phyloP scores from a whole-genome alignment of 2,888 invertebrate genomes.

The Melolontha melolontha region DNA sequence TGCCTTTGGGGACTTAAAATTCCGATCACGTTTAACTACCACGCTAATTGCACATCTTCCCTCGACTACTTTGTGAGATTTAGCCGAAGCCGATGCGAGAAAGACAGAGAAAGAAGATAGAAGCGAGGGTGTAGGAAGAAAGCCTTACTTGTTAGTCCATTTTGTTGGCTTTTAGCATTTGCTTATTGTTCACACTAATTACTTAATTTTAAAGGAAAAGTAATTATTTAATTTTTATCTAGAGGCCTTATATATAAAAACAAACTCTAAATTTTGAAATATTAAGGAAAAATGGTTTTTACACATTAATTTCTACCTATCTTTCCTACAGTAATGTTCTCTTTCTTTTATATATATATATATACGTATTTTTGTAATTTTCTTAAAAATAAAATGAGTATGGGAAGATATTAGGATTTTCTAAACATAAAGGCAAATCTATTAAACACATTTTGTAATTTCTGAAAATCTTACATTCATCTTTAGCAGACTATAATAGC shows the following conservation, averaged over 20 bases:
- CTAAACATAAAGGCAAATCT: no score
- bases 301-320: no score
- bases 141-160: constrained; percentile 58
- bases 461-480: no score
- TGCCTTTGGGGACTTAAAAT: constrained; percentile 47
- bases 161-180: constrained; percentile 57
- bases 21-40: constrained; percentile 62
- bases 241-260: background rate
- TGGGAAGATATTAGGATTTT: no score
- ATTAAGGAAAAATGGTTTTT: no score
- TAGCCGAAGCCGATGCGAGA: constrained; percentile 57
- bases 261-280: background rate
- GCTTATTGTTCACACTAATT: constrained; percentile 61
- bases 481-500: no score
- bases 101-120: background rate
- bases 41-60: constrained; percentile 65
- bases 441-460: no score
- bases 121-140: background rate
- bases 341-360: no score
- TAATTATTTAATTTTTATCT: constrained; percentile 24
- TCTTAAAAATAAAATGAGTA: no score
- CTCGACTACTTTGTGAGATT: constrained; percentile 61
- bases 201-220: constrained; percentile 54
- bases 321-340: no score
- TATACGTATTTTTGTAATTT: no score